These are phyloP conservation scores for Ptilonorhynchus violaceus DNA, from an alignment of 2,113 vertebrate species.

Conservation along the genomic window DNA sequence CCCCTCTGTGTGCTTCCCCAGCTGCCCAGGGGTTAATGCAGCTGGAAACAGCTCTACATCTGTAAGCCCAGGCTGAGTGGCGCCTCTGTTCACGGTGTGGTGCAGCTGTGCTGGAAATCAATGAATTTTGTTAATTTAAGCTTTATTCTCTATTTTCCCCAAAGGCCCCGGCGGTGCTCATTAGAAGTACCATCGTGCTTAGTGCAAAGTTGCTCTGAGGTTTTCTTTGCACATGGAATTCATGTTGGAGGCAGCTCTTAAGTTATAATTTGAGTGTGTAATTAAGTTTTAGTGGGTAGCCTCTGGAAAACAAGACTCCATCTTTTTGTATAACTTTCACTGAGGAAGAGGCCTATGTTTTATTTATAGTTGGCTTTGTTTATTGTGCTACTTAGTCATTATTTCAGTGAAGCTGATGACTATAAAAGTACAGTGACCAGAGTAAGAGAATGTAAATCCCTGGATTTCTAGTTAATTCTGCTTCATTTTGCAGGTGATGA, in stretches of 20 bases:
- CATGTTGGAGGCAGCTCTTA: not conserved
- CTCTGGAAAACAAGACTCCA: not conserved
- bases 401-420: not conserved
- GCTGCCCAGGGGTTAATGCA: not conserved
- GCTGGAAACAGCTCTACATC: not conserved
- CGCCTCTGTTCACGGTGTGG: fast-evolving
- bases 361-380: conserved; percentile 15
- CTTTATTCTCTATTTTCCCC: not conserved
- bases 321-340: not conserved
- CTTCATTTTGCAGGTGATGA: not conserved
- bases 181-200: not conserved
- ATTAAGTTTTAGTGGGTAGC: conserved; percentile 10
- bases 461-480: not conserved
- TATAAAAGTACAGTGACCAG: not conserved
- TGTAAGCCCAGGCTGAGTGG: not conserved
- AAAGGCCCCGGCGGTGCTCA: not conserved
- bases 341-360: not conserved
- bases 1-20: not conserved
- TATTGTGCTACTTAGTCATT: not conserved
- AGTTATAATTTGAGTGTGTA: not conserved
- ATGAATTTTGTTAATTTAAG: not conserved
- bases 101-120: not conserved
- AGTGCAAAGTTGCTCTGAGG: not conserved
- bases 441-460: not conserved
- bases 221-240: not conserved